These are phyloP conservation scores for Anabacerthia variegaticeps DNA, from an alignment of 2,797 vertebrate genomes.

Conservation along the genomic window DNA sequence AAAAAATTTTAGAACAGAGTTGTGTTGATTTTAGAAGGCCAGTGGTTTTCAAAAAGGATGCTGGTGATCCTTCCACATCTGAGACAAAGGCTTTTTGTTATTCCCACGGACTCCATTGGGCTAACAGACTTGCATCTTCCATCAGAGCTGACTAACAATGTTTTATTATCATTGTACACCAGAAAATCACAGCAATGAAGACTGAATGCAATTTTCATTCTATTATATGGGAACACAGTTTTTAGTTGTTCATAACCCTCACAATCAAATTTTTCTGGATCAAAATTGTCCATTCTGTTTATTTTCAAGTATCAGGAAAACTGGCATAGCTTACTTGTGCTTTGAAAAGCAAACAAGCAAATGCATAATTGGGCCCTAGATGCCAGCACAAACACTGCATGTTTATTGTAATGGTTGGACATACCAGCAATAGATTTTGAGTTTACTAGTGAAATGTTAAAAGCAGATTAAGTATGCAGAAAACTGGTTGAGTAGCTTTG, in stretches of 20 bases:
- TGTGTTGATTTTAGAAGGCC: neutral
- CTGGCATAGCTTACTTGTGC: neutral
- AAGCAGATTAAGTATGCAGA: neutral
- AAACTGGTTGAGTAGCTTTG: constrained; percentile 5
- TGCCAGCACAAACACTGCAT: neutral
- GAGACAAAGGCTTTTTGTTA: neutral
- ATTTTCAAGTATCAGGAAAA: neutral
- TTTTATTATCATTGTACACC: neutral
- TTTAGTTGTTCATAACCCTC: neutral
- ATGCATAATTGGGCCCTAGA: neutral
- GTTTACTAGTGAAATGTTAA: neutral
- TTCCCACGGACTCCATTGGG: neutral
- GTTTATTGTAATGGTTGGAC: neutral
- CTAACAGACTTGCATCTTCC: neutral
- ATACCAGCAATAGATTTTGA: neutral
- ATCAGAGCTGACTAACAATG: neutral
- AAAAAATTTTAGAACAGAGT: neutral
- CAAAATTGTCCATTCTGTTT: neutral
- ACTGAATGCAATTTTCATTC: neutral
- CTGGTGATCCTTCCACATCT: neutral
- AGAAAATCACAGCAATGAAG: neutral
- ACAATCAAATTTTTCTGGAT: neutral
- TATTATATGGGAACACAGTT: neutral
- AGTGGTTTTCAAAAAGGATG: neutral
- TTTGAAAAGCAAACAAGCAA: neutral